Percentiles rank a stretch among this genome's conserved stretches.
Conservation (phyloP, 1,140 invertebrate genomes). For the Drosophila subobscura region DNA sequence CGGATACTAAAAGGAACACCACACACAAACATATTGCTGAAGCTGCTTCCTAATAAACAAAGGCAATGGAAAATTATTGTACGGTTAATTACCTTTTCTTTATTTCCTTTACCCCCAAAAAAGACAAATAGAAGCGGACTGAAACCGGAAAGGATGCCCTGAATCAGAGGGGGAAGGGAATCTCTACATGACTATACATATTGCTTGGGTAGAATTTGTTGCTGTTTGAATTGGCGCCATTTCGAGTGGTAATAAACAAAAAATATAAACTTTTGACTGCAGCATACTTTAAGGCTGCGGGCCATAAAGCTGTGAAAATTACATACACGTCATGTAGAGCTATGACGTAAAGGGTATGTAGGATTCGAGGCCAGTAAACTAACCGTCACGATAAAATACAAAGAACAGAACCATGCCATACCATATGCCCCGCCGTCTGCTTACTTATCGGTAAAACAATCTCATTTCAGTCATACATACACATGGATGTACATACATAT, state of each 20-base stretch:
- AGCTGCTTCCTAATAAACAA: conserved; percentile 47
- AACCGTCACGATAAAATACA: conserved; percentile 35
- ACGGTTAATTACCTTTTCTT: conserved; percentile 43
- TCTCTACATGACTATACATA: too few species aligned
- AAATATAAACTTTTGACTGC: too few species aligned
- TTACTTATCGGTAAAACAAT: conserved; percentile 46
- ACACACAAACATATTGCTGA: conserved; percentile 2
- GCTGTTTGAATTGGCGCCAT: too few species aligned
- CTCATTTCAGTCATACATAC: conserved; percentile 34
- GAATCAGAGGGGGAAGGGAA: conserved; percentile 10
- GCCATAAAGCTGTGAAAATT: conserved; percentile 5
- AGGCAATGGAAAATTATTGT: conserved; percentile 16
- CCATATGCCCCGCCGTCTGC: conserved; percentile 13
- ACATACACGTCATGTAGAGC: background rate
- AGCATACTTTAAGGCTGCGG: conserved; percentile 31
- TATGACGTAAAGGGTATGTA: conserved; percentile 28
- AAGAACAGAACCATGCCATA: conserved; percentile 6
- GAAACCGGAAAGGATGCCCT: conserved; percentile 34
- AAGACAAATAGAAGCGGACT: conserved; percentile 29
- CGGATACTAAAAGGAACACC: conserved; percentile 55
- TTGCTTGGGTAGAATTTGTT: too few species aligned
- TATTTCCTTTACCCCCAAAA: conserved; percentile 27
- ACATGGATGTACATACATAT: conserved; percentile 8
- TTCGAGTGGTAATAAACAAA: background rate
- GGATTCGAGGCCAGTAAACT: conserved; percentile 8